A percentile compares a stretch with the other conserved stretches of the same genome.
phyloP scores from a whole-genome alignment of 2,113 vertebrate species.

The Tympanuchus pallidicinctus region DNA sequence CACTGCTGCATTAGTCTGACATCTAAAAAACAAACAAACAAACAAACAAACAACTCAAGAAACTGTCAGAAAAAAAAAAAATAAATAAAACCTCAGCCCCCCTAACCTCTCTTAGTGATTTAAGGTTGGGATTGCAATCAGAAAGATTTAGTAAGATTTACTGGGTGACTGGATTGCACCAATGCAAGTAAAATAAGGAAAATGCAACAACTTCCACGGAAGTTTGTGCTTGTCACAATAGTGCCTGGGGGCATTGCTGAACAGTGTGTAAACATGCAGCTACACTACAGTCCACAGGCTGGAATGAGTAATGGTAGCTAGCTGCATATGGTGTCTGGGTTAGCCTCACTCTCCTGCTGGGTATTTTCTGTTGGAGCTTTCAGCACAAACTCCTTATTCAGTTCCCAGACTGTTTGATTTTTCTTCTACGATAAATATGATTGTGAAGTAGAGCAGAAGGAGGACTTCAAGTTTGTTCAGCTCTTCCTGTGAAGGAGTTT shows the following conservation, averaged over 20 bases:
- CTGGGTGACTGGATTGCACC: conserved; percentile 14
- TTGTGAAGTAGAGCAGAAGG: background rate
- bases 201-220: background rate
- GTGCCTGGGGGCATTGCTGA: background rate
- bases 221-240: background rate
- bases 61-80: background rate
- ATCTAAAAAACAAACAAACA: background rate
- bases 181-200: background rate
- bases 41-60: background rate
- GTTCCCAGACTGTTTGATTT: background rate
- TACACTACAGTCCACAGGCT: background rate
- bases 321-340: background rate
- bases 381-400: background rate
- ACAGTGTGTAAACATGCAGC: too few species aligned
- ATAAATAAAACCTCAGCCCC: background rate
- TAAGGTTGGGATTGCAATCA: background rate
- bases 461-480: background rate
- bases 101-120: background rate
- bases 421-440: background rate
- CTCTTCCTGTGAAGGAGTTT: background rate
- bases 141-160: conserved; percentile 14
- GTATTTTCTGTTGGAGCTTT: background rate
- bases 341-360: background rate
- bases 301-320: background rate
- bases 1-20: background rate